A percentile compares a stretch with the other conserved stretches of the same genome.
These are phyloP conservation scores for Pollenia amentaria DNA, from an alignment of 2,888 invertebrate species.

Conservation along the genomic window DNA sequence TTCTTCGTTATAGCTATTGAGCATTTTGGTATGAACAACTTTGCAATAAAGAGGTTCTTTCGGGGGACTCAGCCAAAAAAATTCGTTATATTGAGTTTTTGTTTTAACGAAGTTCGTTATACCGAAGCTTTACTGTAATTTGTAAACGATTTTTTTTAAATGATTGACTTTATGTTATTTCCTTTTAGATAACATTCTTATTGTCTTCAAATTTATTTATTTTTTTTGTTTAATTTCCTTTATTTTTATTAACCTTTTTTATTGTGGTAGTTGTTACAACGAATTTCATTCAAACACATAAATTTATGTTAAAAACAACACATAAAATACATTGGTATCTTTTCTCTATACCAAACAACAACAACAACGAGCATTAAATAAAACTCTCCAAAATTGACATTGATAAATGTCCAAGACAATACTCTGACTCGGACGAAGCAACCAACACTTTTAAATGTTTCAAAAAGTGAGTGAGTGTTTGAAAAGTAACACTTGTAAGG, in stretches of 20 bases:
- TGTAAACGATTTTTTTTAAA: conserved; percentile 19
- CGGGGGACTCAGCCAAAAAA: too few species aligned
- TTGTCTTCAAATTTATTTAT: neutral
- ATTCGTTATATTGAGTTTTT: too few species aligned
- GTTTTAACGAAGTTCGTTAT: too few species aligned
- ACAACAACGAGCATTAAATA: conserved; percentile 28
- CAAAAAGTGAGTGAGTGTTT: conserved; percentile 35
- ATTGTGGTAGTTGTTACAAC: conserved; percentile 15
- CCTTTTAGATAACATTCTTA: conserved; percentile 23
- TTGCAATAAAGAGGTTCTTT: too few species aligned
- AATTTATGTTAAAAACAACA: conserved; percentile 70
- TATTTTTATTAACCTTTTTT: conserved; percentile 30
- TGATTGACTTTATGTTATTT: conserved; percentile 54
- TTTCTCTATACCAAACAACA: conserved; percentile 11
- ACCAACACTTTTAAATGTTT: conserved; percentile 51
- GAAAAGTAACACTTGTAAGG: conserved; percentile 57
- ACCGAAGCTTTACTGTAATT: neutral
- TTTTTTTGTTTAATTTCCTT: conserved; percentile 36
- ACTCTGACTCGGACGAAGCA: neutral
- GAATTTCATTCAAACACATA: conserved; percentile 48
- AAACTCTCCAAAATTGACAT: conserved; percentile 63
- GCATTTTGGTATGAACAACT: too few species aligned
- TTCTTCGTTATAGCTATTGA: too few species aligned
- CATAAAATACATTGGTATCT: conserved; percentile 55
- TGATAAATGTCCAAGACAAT: conserved; percentile 60